Percentiles rank a stretch among this genome's conserved stretches.
Conservation (phyloP, 2,113 vertebrate species). For the Bettongia penicillata region DNA sequence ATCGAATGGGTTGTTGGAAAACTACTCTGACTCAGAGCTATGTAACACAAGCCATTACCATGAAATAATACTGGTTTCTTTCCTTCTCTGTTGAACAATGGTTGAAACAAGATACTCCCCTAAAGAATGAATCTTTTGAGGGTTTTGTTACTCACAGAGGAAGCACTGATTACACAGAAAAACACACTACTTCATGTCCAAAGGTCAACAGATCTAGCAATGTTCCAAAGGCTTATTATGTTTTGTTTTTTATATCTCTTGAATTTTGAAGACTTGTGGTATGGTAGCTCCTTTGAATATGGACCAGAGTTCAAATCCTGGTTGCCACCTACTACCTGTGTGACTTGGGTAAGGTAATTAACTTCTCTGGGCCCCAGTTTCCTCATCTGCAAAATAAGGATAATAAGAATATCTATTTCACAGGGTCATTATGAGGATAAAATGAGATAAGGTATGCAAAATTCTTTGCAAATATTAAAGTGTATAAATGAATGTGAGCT, state of each 20-base stretch:
- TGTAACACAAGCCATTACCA: neutral
- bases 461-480: neutral
- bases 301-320: neutral
- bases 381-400: neutral
- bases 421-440: neutral
- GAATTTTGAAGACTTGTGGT: neutral
- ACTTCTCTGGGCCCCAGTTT: neutral
- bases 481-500: neutral
- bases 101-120: neutral
- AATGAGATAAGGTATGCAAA: neutral
- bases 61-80: neutral
- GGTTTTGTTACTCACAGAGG: rapidly evolving
- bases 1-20: neutral
- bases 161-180: rapidly evolving
- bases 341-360: neutral
- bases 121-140: neutral
- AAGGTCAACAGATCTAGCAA: rapidly evolving
- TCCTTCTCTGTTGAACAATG: neutral
- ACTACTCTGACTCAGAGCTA: rapidly evolving
- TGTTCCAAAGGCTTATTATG: rapidly evolving
- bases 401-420: neutral
- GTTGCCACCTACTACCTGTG: neutral
- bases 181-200: rapidly evolving
- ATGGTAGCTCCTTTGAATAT: neutral
- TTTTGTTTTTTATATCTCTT: neutral